phyloP scores from a whole-genome alignment of 1,140 invertebrate species.

The Leptonema lineaticorne region DNA sequence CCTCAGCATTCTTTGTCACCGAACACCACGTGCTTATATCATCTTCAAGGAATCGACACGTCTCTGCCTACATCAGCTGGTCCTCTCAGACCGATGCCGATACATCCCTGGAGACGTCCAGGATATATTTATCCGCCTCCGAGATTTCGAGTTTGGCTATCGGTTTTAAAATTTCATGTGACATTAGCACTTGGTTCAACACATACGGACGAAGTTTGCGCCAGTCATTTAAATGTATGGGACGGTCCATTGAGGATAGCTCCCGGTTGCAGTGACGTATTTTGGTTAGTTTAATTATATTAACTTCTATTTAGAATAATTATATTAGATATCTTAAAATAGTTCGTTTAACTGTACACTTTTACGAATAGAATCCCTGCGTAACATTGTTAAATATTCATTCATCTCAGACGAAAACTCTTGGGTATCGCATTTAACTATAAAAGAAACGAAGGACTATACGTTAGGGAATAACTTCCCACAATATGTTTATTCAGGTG shows the following conservation, averaged over 20 bases:
- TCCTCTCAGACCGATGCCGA: conserved; percentile 60
- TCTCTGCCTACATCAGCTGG: conserved; percentile 59
- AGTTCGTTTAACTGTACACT: neutral
- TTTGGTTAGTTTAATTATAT: conserved; percentile 59
- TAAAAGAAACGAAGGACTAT: neutral
- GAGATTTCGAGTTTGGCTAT: conserved; percentile 81
- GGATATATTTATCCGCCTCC: conserved; percentile 59
- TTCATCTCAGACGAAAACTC: neutral
- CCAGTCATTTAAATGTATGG: conserved; percentile 79
- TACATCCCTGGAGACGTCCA: conserved; percentile 63
- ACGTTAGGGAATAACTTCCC: neutral
- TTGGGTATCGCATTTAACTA: neutral
- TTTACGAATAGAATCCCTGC: neutral
- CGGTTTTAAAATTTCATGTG: conserved; percentile 83
- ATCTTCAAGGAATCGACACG: conserved; percentile 68
- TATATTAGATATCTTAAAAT: neutral
- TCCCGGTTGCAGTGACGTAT: conserved; percentile 75
- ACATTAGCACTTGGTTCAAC: conserved; percentile 58
- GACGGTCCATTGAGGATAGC: conserved; percentile 76
- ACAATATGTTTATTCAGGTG: neutral
- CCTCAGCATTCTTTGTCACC: conserved; percentile 79
- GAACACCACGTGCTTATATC: conserved; percentile 85
- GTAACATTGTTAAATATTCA: neutral
- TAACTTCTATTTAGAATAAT: neutral
- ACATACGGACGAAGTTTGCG: conserved; percentile 68